phyloP scores from a whole-genome alignment of 2,113 vertebrate species.

The Anhinga rufa region DNA sequence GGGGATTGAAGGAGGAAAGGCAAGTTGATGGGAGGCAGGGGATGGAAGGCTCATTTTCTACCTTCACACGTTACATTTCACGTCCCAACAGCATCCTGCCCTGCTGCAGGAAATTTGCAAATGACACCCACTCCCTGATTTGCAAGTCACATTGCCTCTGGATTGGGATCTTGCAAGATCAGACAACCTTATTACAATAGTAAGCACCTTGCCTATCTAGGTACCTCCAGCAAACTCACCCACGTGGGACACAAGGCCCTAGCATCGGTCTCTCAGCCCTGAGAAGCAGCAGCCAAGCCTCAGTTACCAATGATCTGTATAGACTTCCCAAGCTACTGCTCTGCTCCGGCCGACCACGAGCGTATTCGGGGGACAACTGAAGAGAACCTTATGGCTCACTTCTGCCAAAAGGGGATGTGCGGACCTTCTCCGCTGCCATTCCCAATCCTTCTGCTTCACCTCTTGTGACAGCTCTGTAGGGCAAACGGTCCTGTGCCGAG shows the following conservation, averaged over 20 bases:
- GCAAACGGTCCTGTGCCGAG: neutral
- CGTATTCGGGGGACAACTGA: rapidly evolving
- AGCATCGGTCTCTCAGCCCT: neutral
- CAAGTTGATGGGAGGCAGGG: neutral
- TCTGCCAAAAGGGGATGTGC: neutral
- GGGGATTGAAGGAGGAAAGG: neutral
- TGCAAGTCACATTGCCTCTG: constrained; percentile 43
- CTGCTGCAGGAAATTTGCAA: constrained; percentile 26
- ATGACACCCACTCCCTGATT: constrained; percentile 46
- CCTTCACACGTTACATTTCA: neutral
- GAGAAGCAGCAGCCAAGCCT: neutral
- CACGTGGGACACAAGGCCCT: neutral
- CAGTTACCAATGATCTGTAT: neutral
- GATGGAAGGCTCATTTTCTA: neutral
- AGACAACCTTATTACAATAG: neutral
- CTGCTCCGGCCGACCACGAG: neutral
- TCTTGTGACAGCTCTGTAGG: neutral
- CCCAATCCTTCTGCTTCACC: neutral
- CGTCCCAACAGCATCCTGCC: constrained; percentile 1
- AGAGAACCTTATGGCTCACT: neutral
- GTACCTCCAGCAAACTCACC: neutral
- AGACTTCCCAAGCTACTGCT: neutral
- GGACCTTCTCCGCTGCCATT: neutral
- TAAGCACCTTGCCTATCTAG: neutral
- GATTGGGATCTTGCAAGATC: neutral